Evolutionary conservation across 2,113 vertebrate species (phyloP).

Genomic region (Atrichornis clamosus): DNA sequence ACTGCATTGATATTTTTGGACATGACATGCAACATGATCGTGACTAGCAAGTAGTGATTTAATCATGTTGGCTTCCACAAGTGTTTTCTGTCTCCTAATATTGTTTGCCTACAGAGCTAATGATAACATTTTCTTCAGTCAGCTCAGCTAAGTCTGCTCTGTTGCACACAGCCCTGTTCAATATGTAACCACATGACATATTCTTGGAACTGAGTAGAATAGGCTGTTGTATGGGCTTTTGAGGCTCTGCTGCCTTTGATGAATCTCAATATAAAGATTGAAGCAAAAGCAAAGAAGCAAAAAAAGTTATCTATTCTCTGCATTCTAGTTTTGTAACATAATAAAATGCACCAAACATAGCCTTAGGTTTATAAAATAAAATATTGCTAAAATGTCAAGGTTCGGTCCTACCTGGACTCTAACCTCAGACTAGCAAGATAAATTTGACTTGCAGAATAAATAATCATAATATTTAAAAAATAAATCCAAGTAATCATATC

Average conservation of each 20-base stretch:
- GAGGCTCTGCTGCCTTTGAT: slow-evolving; percentile 31
- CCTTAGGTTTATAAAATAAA: neutral
- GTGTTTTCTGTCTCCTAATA: slow-evolving; percentile 50
- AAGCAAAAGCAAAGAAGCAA: no score
- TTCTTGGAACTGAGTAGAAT: slow-evolving; percentile 64
- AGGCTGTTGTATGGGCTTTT: slow-evolving; percentile 29
- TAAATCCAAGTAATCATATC: neutral
- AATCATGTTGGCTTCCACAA: slow-evolving; percentile 39
- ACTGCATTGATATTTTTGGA: slow-evolving; percentile 52
- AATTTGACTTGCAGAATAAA: neutral
- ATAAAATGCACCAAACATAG: neutral
- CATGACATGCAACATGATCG: neutral
- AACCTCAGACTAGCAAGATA: neutral
- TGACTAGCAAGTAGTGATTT: slow-evolving; percentile 52
- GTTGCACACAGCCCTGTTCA: slow-evolving; percentile 28
- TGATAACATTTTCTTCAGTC: slow-evolving; percentile 60
- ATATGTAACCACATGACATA: slow-evolving; percentile 38
- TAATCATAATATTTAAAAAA: neutral
- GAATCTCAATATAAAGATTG: slow-evolving; percentile 1
- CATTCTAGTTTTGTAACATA: neutral
- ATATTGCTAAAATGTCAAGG: neutral
- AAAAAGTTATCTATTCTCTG: neutral
- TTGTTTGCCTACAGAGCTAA: slow-evolving; percentile 60
- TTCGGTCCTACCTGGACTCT: neutral
- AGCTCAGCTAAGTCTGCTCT: slow-evolving; percentile 41